Evolutionary conservation across 2,113 vertebrate species (phyloP), one percentile per base, ranked within the genome.

Genomic region (Crotophaga sulcirostris): DNA sequence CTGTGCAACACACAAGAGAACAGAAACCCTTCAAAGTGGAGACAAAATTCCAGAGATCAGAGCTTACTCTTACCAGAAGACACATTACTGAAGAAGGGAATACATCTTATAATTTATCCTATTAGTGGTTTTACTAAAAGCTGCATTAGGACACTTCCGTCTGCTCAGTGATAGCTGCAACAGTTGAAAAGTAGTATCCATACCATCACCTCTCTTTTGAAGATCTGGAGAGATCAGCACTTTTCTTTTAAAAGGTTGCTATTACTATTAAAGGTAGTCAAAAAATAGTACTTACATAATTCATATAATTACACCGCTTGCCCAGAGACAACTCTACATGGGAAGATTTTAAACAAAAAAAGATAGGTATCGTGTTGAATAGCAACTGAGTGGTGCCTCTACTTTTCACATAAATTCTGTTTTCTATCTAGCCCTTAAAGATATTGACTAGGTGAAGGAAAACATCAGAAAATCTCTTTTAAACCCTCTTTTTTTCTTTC

Each of bases 401-500:
- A 34, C 36, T 87, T 87, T 60, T 56, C 84, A 73, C 7, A 64
- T 78, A 69, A 94, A 76, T 38, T 33, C 29, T 28, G 8, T 73
- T 93, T 94, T 83, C 64, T 40, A 69, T 69, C 54, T 36, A 60
- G 16, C 33, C 73, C 44, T 69, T 64, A 69, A 47, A 17, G 49
- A 40, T 69, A 85, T 40, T 67, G 91, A 54, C 36, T n/a, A 10
- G 6, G 10, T 58, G 4, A 94, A 44, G 29, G 28, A 54, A 54
- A 72, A 70, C 68, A 66, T 10, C 9, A 76, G 40, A 58, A 89
- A 69, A 54, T 19, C 11, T 58, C 62, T 73, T 55, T 47, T 4
- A 67, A 70, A 2, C 0, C 2, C 13, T 23, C 10, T 3, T 2
- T 0, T 9, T 44, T 3, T 45, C 20, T 45, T 23, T 20, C 18